Conservation (phyloP, 92 coral and sea anemone species). For the Siderastrea siderea region DNA sequence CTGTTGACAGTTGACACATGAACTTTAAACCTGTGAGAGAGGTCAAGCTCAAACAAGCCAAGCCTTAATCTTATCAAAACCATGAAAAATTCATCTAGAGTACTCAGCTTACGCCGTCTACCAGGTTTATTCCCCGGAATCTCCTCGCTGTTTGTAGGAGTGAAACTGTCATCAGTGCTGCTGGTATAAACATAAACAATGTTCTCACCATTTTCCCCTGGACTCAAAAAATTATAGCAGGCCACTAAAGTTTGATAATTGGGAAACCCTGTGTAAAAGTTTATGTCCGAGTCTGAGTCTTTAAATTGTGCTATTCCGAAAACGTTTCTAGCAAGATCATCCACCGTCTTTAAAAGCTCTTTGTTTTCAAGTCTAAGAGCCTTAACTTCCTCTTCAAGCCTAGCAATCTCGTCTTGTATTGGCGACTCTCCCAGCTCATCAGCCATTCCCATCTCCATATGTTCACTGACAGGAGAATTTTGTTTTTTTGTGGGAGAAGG, state of each 20-base stretch:
- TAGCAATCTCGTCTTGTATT: background rate
- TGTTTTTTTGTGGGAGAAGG: too few species aligned
- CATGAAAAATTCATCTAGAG: constrained; percentile 32
- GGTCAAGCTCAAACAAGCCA: constrained; percentile 37
- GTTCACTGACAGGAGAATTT: too few species aligned
- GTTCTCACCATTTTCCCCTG: too few species aligned
- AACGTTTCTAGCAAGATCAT: background rate
- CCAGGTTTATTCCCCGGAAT: too few species aligned
- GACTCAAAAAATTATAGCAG: too few species aligned
- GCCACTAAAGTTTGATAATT: too few species aligned
- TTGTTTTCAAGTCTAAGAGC: background rate
- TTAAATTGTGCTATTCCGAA: background rate
- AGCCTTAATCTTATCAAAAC: constrained; percentile 21
- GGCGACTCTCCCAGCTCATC: background rate
- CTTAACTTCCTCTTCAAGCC: background rate
- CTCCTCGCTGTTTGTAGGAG: too few species aligned
- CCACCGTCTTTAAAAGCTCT: background rate
- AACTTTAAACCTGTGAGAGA: constrained; percentile 8
- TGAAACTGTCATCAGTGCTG: too few species aligned
- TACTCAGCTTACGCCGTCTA: background rate
- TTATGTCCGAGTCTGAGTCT: background rate
- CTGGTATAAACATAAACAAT: too few species aligned
- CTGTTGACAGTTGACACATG: constrained; percentile 44
- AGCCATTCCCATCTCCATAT: too few species aligned
- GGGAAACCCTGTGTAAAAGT: background rate